Evolutionary conservation across 1,140 invertebrate genomes (phyloP).

Genomic region (Bombus polaris): DNA sequence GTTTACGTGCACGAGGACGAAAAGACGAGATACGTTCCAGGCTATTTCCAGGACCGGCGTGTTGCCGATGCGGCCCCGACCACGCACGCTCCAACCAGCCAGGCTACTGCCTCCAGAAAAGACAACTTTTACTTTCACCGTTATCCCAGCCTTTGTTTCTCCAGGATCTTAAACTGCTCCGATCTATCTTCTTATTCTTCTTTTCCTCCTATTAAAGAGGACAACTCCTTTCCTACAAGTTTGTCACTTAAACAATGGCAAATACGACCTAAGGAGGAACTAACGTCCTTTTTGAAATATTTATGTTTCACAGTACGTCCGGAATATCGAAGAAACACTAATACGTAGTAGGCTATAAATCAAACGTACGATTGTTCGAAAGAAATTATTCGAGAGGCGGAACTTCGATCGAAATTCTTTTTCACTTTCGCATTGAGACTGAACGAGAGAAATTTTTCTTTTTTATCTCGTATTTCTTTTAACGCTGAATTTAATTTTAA

Average conservation of each 20-base stretch:
- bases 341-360: too few relatives aligned
- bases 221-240: background rate
- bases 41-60: conserved; percentile 28
- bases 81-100: too few relatives aligned
- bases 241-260: background rate
- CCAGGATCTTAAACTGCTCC: background rate
- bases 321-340: background rate
- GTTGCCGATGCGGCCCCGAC: too few relatives aligned
- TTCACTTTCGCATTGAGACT: background rate
- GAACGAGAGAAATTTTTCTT: background rate
- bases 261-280: background rate
- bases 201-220: background rate
- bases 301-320: too few relatives aligned
- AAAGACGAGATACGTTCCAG: background rate
- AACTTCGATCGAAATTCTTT: background rate
- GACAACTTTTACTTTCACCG: conserved; percentile 35
- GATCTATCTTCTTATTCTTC: too few relatives aligned
- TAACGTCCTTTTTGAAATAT: too few relatives aligned
- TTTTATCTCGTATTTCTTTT: too few relatives aligned
- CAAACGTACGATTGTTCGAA: too few relatives aligned
- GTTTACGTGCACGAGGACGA: conserved; percentile 10
- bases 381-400: too few relatives aligned
- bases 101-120: background rate
- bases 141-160: background rate
- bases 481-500: background rate